Evolutionary conservation across 1,140 invertebrate genomes (phyloP).

Genomic region (Scaptomyza montana): DNA sequence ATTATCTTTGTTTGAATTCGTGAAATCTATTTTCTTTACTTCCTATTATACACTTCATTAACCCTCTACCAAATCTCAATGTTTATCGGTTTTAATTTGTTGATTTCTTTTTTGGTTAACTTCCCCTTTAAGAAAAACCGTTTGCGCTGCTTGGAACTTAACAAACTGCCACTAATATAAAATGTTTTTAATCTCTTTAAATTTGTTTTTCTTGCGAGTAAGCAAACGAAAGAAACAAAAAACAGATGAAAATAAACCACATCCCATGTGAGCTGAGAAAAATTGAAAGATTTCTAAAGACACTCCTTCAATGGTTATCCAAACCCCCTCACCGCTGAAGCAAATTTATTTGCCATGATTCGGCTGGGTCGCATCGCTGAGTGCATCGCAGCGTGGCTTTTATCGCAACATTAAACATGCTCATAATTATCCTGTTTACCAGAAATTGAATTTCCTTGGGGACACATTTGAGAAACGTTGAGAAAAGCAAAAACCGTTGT

Average conservation of each 20-base stretch:
- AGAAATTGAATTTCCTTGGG: slow-evolving; percentile 80
- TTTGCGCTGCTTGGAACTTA: slow-evolving; percentile 32
- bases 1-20: no score
- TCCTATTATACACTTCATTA: slow-evolving; percentile 1
- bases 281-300: slow-evolving; percentile 31
- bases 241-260: slow-evolving; percentile 25
- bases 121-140: slow-evolving; percentile 20
- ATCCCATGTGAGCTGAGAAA: slow-evolving; percentile 44
- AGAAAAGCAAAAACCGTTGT: slow-evolving; percentile 44
- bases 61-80: slow-evolving; percentile 19
- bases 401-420: slow-evolving; percentile 83
- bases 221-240: background rate
- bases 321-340: background rate
- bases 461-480: slow-evolving; percentile 60
- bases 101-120: background rate
- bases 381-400: slow-evolving; percentile 78
- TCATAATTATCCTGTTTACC: slow-evolving; percentile 83
- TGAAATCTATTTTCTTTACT: no score
- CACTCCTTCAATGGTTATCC: no score
- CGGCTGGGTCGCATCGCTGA: slow-evolving; percentile 20
- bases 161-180: slow-evolving; percentile 55
- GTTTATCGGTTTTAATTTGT: slow-evolving; percentile 66
- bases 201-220: slow-evolving; percentile 59
- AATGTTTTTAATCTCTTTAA: slow-evolving; percentile 74
- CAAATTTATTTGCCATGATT: slow-evolving; percentile 64